A percentile compares a stretch with the other conserved stretches of the same genome.
phyloP scores from a whole-genome alignment of 2,797 vertebrate species.

The Enteromius afrohamiltoni region DNA sequence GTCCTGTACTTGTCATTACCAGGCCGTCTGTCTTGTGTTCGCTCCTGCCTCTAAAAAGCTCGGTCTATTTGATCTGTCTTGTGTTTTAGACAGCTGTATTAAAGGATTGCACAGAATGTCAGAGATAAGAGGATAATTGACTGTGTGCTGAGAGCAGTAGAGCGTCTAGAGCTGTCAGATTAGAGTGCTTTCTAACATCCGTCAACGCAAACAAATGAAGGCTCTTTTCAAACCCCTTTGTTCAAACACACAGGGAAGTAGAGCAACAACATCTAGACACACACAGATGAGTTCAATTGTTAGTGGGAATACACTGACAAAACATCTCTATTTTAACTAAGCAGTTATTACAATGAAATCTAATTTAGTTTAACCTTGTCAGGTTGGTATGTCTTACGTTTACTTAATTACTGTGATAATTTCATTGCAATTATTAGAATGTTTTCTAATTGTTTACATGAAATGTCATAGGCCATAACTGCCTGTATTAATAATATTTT shows the following conservation, averaged over 20 bases:
- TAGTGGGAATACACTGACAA: not conserved
- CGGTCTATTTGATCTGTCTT: not conserved
- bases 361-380: not conserved
- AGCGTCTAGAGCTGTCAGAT: not conserved
- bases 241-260: not conserved
- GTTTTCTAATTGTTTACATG: not conserved
- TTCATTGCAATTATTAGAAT: not conserved
- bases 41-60: not conserved
- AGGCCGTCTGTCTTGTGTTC: not conserved
- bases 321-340: not conserved
- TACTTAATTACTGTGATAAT: not conserved
- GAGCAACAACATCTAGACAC: not conserved
- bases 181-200: conserved; percentile 10
- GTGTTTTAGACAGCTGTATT: conserved; percentile 9
- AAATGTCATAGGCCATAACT: not conserved
- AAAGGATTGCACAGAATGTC: not conserved
- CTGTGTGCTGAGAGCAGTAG: conserved; percentile 12
- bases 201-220: conserved; percentile 22
- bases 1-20: not conserved
- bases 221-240: not conserved
- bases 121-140: not conserved
- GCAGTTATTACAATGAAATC: not conserved
- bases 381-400: no score
- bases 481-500: not conserved
- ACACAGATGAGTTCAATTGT: not conserved